Evolutionary conservation across 2,113 vertebrate genomes (phyloP).

Genomic region (Morone chrysops): DNA sequence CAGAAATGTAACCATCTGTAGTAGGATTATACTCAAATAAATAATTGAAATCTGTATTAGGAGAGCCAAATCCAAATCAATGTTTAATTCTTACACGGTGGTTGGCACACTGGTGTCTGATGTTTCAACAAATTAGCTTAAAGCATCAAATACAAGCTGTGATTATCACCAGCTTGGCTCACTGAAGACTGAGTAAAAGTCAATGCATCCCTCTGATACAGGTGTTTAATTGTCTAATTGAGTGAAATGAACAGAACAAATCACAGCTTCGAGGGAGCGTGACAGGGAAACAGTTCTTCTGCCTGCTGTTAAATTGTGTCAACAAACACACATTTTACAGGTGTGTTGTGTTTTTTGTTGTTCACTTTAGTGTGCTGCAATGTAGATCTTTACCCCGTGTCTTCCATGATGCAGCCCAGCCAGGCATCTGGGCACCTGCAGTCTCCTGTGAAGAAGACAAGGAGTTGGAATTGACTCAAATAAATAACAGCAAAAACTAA

Average conservation of each 20-base stretch:
- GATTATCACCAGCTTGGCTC: neutral
- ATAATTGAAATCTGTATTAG: constrained; percentile 47
- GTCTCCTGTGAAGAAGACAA: constrained; percentile 84
- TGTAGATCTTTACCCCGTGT: constrained; percentile 89
- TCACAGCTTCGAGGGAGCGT: neutral
- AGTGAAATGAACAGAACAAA: constrained; percentile 43
- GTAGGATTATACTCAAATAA: constrained; percentile 60
- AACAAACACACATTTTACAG: constrained; percentile 10
- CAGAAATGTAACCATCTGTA: constrained; percentile 76
- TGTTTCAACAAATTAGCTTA: constrained; percentile 4
- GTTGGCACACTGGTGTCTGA: neutral
- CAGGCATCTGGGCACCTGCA: constrained; percentile 94
- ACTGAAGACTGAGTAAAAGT: constrained; percentile 17
- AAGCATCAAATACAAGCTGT: constrained; percentile 16
- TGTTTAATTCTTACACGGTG: constrained; percentile 1
- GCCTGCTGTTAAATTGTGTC: neutral
- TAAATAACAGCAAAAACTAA: neutral
- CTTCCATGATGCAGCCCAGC: constrained; percentile 98
- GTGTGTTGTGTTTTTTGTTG: neutral
- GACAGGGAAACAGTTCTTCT: constrained; percentile 6
- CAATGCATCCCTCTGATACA: constrained; percentile 22
- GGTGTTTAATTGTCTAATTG: constrained; percentile 46
- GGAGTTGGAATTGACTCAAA: neutral
- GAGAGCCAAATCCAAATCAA: constrained; percentile 34
- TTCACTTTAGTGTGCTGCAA: neutral